Evolutionary conservation across 1,140 invertebrate genomes (phyloP).

Genomic region (Plodia interpunctella): DNA sequence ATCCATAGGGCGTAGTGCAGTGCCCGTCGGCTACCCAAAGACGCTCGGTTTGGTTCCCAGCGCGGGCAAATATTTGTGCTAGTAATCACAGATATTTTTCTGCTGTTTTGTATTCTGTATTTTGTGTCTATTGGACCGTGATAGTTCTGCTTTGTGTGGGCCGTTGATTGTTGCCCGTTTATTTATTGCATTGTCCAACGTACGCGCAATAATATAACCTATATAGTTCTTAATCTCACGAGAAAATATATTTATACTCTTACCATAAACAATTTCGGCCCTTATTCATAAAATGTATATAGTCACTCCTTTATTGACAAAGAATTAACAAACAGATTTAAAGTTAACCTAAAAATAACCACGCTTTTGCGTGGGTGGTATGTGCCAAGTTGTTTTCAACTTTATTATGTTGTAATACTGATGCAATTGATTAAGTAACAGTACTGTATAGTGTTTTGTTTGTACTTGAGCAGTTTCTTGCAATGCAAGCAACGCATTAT

Average conservation of each 20-base stretch:
- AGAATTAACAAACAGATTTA: slow-evolving; percentile 1
- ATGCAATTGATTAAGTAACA: slow-evolving; percentile 6
- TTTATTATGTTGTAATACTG: neutral
- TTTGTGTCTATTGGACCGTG: too few species aligned
- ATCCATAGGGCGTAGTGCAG: too few species aligned
- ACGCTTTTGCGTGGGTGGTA: slow-evolving; percentile 9
- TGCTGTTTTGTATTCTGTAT: too few species aligned
- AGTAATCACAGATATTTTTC: too few species aligned
- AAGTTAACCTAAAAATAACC: slow-evolving; percentile 15
- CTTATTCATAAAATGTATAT: slow-evolving; percentile 6
- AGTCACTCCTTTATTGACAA: neutral
- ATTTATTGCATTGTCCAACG: too few species aligned
- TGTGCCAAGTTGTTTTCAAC: neutral
- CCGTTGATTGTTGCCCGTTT: too few species aligned
- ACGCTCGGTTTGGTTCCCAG: too few species aligned
- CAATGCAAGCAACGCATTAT: neutral
- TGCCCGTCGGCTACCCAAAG: too few species aligned
- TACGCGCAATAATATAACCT: too few species aligned
- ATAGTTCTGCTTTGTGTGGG: too few species aligned
- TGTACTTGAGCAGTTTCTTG: slow-evolving; percentile 15
- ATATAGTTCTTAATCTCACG: too few species aligned
- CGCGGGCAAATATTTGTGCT: too few species aligned
- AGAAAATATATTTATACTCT: neutral
- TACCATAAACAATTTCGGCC: neutral
- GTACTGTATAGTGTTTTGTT: slow-evolving; percentile 5